Conservation (phyloP, 2,113 vertebrate species). For the Brachypodius melanocephalos region DNA sequence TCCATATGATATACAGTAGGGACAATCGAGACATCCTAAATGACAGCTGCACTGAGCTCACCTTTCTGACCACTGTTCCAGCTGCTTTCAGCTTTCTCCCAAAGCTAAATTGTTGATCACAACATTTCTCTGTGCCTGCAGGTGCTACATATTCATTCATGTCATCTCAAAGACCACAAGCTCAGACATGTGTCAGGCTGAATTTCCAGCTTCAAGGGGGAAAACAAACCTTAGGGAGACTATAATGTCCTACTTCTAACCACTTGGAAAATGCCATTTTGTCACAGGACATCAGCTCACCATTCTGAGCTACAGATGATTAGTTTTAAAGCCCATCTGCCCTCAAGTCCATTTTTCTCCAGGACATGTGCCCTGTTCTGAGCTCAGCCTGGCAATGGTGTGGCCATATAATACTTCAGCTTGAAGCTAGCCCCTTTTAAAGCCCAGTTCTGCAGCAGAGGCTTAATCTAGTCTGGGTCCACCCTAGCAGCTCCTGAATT, state of each 20-base stretch:
- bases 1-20: neutral
- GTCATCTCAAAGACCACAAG: neutral
- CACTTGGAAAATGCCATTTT: neutral
- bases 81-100: neutral
- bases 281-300: neutral
- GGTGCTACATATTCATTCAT: neutral
- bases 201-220: neutral
- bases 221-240: neutral
- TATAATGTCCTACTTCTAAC: neutral
- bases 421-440: neutral
- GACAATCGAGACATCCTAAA: neutral
- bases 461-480: neutral
- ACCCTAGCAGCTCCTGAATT: neutral
- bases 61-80: neutral
- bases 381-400: neutral
- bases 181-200: neutral
- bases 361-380: neutral
- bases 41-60: neutral
- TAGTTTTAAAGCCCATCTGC: neutral
- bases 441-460: neutral
- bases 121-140: neutral
- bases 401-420: neutral
- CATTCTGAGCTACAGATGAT: neutral
- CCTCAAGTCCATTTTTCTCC: neutral
- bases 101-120: neutral